Base-by-base conservation (phyloP, 1,140 invertebrate species). In the Melipona quadrifasciata region DNA sequence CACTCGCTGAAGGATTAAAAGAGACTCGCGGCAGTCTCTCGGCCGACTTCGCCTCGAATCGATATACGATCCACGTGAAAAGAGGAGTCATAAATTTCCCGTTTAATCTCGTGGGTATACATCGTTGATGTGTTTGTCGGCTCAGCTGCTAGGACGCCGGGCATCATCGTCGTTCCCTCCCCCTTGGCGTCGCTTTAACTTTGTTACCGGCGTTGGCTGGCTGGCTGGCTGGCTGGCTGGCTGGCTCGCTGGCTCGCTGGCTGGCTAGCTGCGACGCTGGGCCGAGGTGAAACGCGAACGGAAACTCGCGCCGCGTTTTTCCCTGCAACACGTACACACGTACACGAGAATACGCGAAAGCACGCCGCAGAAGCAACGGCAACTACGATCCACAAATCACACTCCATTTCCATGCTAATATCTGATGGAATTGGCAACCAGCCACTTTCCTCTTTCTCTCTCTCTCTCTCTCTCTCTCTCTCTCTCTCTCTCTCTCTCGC, bases 361-460 rank as follows among this genome's bases (percentile, higher is more conserved):
- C 86, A 87, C 79, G 72, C 71, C 68, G n/a, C 21, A 53, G 65
- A 1, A 31, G 31, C 31, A 31, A 31, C 31, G 31, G 31, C 51
- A 86, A 61, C 88, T 27, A 0, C 81, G 73, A 82, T 80, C 87
- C 88, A 93, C 90, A 92, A 93, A 93, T 93, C 92, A 91, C 90
- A 84, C 85, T 90, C 90, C 91, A 93, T 93, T 92, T 91, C 92
- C 91, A 93, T 93, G 88, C 89, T 94, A 93, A 94, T 93, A 92
- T 90, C 82, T 88, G 90, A 93, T 92, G 91, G 86, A 93, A 93
- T 91, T 94, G 92, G 93, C 92, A 92, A 74, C 75, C 58, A 74
- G 91, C 91, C 92, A 93, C 90, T 90, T 82, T 73, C 12, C 53
- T 47, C 16, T 16, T 39, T 17, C 31, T 31, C 31, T 31, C 31